phyloP scores from a whole-genome alignment of 2,888 invertebrate species.

The Oligia fasciuncula region DNA sequence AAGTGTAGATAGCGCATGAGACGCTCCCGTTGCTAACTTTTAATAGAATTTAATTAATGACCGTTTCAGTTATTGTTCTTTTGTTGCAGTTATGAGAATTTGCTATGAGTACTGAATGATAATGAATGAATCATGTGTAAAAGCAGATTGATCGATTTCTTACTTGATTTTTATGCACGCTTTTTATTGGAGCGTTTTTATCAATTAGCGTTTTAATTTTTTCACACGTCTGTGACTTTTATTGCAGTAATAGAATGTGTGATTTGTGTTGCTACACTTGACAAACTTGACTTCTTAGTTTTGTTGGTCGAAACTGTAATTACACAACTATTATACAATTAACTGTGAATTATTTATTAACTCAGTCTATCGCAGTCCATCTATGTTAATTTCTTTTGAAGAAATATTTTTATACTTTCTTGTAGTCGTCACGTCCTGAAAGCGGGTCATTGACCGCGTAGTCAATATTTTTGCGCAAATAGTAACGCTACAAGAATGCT shows the following conservation, averaged over 20 bases:
- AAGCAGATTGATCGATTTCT: constrained; percentile 62
- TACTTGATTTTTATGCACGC: constrained; percentile 48
- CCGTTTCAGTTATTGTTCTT: constrained; percentile 68
- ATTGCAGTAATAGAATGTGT: constrained; percentile 29
- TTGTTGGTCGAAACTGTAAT: constrained; percentile 12
- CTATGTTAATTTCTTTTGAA: constrained; percentile 23
- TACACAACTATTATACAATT: constrained; percentile 21
- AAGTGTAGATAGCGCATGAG: constrained; percentile 67
- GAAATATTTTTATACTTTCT: constrained; percentile 12
- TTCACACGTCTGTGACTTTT: constrained; percentile 47
- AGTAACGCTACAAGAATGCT: not conserved
- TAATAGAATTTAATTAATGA: constrained; percentile 80
- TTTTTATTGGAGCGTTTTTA: constrained; percentile 49
- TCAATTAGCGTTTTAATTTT: constrained; percentile 56
- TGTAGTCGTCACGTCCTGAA: not conserved
- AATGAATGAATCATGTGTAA: constrained; percentile 63
- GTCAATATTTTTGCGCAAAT: constrained; percentile 12
- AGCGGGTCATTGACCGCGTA: constrained; percentile 7
- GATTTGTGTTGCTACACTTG: constrained; percentile 33
- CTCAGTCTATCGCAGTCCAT: constrained; percentile 20
- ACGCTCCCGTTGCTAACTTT: constrained; percentile 64
- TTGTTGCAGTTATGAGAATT: constrained; percentile 68
- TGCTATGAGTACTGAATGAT: constrained; percentile 56
- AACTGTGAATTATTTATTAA: constrained; percentile 21
- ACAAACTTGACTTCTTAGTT: constrained; percentile 26